phyloP scores from a whole-genome alignment of 2,888 invertebrate species.

The Blastobasis lacticolella region DNA sequence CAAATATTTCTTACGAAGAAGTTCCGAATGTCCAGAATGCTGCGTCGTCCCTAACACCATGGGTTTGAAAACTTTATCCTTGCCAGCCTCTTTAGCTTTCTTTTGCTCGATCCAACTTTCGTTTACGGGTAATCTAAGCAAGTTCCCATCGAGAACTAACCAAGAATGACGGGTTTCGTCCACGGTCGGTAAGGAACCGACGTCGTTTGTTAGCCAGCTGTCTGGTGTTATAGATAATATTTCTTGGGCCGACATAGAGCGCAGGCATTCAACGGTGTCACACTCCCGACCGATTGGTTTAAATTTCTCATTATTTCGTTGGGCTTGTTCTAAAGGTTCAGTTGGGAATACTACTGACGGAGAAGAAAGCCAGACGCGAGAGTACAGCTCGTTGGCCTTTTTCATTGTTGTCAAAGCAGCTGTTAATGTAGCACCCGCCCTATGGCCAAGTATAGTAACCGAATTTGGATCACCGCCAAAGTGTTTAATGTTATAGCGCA shows the following conservation, averaged over 20 bases:
- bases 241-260: constrained; percentile 65
- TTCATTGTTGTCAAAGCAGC: constrained; percentile 80
- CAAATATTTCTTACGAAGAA: constrained; percentile 73
- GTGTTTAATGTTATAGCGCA: constrained; percentile 85
- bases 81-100: constrained; percentile 48
- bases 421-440: constrained; percentile 88
- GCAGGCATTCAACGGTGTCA: constrained; percentile 73
- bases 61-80: constrained; percentile 58
- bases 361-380: constrained; percentile 86
- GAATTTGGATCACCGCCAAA: constrained; percentile 87
- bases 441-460: constrained; percentile 88
- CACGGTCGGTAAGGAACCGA: constrained; percentile 76
- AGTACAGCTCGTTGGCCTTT: constrained; percentile 78
- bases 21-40: constrained; percentile 80
- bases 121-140: constrained; percentile 78
- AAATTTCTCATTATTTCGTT: constrained; percentile 76
- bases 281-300: constrained; percentile 70
- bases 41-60: constrained; percentile 84
- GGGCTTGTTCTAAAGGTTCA: constrained; percentile 73
- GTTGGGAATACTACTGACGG: constrained; percentile 83
- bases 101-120: constrained; percentile 75
- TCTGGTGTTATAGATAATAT: constrained; percentile 81
- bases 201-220: constrained; percentile 78
- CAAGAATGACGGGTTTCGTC: constrained; percentile 81
- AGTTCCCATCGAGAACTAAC: constrained; percentile 83